Base-by-base conservation (phyloP, 1,140 invertebrate species). In the Patella vulgata region DNA sequence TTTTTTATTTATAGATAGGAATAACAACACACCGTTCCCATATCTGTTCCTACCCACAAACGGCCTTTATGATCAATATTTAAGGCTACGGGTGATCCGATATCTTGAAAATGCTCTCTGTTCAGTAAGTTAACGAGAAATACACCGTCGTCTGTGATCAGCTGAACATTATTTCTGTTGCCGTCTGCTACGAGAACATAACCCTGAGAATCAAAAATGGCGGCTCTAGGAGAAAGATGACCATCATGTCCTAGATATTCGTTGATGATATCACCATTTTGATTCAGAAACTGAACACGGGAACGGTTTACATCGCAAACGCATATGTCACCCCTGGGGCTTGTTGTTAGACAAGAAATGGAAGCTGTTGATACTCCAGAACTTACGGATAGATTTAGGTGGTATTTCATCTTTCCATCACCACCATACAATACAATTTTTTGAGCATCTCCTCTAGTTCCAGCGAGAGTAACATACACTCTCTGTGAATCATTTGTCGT, bases 21-120 rank as follows among this genome's bases (percentile, higher is more conserved):
- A 40, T 27, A 57, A 44, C 27, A 42, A 31, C 12, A 57, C 1
- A 57, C 42, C n/a, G 43, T 42, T n/a, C 55, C 55, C 6, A 19
- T 44, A 27, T 44, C 46, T 12, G 55, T 57, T 27, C 55, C 55
- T 11, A 57, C 28, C 55, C 55, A 57, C 25, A 57, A 44, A 4
- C 42, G 19, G 3, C 27, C 21, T 31, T 47, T 57, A 44, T 19
- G 27, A 30, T 57, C 55, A 30, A 46, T 30, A 3, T 25, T 33
- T 19, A 57, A 19, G 12, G 40, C 42, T 17, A 44, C 46, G 14
- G 55, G 55, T 11, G 19, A 19, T 1, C 55, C 42, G 27, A 17
- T 47, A 44, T 47, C 55, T 28, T 46, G 55, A 27, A 57, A 33
- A 19, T 28, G 23, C 12, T 57, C 55, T 4, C 55, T 21, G 0